Percentiles rank a stretch among this genome's conserved stretches.
These are phyloP conservation scores for Drosophila parabipectinata DNA, from an alignment of 1,140 invertebrate genomes.

Conservation along the genomic window DNA sequence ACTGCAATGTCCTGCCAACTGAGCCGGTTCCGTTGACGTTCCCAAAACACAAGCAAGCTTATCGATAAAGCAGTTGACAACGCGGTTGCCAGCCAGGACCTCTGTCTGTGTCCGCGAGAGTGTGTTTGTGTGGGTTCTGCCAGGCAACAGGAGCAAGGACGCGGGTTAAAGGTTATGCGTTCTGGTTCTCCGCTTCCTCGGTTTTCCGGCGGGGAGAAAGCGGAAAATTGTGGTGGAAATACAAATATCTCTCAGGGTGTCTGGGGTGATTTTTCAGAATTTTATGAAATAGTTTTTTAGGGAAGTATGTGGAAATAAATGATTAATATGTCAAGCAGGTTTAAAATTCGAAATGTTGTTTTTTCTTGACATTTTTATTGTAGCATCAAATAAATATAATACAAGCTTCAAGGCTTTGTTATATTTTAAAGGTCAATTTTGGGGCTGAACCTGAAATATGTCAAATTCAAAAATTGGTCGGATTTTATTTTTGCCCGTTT, in stretches of 20 bases:
- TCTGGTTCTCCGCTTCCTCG: slow-evolving; percentile 2
- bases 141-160: slow-evolving; percentile 24
- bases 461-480: too few species aligned
- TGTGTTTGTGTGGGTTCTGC: slow-evolving; percentile 9
- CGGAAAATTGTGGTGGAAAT: neutral
- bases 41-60: slow-evolving; percentile 22
- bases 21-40: slow-evolving; percentile 5
- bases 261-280: neutral
- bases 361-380: too few species aligned
- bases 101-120: neutral
- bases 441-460: too few species aligned
- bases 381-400: too few species aligned
- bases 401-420: too few species aligned
- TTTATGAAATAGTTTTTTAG: neutral
- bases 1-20: slow-evolving; percentile 5
- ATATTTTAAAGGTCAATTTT: too few species aligned
- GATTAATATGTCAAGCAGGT: neutral
- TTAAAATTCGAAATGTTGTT: neutral
- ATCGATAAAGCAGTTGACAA: slow-evolving; percentile 42
- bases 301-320: too few species aligned
- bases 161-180: slow-evolving; percentile 6
- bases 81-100: slow-evolving; percentile 18
- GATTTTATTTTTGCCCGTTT: too few species aligned
- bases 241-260: slow-evolving; percentile 26
- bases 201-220: neutral